Evolutionary conservation across 2,797 vertebrate species (phyloP).

Genomic region (Danio choprae): DNA sequence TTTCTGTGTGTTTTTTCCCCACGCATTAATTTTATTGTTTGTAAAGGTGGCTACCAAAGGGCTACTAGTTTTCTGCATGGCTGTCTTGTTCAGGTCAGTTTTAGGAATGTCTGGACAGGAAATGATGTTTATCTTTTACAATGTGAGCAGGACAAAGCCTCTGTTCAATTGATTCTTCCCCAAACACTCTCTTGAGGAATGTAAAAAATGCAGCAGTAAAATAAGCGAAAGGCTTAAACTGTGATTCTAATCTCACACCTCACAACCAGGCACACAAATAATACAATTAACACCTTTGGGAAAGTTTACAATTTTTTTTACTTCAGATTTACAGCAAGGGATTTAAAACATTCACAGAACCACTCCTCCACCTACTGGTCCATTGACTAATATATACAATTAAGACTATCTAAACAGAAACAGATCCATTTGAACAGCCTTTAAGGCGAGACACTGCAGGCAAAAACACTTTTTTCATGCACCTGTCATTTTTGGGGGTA

Average conservation of each 20-base stretch:
- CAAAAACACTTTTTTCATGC: no score
- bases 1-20: not conserved
- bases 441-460: no score
- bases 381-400: constrained; percentile 40
- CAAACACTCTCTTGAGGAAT: constrained; percentile 53
- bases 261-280: constrained; percentile 15
- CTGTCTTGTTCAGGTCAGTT: constrained; percentile 40
- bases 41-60: not conserved
- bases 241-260: constrained; percentile 8
- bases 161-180: constrained; percentile 47
- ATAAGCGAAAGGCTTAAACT: constrained; percentile 2
- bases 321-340: constrained; percentile 29
- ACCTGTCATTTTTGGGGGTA: no score
- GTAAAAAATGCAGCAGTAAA: constrained; percentile 50
- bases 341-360: constrained; percentile 19
- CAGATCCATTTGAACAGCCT: not conserved
- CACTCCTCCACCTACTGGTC: constrained; percentile 15
- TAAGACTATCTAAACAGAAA: constrained; percentile 8
- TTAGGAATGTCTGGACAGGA: constrained; percentile 53
- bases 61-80: constrained; percentile 17
- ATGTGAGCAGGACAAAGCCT: constrained; percentile 54
- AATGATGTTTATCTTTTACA: constrained; percentile 49
- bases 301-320: constrained; percentile 7
- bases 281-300: constrained; percentile 1
- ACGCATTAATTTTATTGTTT: not conserved